phyloP scores from a whole-genome alignment of 2,113 vertebrate genomes.

The Galeopterus variegatus region DNA sequence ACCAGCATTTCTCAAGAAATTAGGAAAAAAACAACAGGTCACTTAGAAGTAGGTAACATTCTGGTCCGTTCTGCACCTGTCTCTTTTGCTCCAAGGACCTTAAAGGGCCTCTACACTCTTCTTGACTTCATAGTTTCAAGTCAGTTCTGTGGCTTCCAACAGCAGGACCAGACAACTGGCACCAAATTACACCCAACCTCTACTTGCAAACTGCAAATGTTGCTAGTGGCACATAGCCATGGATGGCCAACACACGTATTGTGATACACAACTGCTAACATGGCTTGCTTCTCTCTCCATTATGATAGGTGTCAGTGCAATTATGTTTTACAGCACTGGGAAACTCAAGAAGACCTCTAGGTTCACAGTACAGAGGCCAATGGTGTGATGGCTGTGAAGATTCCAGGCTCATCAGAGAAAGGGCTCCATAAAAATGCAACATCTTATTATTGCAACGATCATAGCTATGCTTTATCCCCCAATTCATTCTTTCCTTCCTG shows the following conservation, averaged over 20 bases:
- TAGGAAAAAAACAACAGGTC: background rate
- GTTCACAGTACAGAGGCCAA: background rate
- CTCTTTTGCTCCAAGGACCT: background rate
- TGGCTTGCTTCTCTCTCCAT: background rate
- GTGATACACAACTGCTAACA: background rate
- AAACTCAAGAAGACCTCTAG: background rate
- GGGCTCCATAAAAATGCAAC: constrained; percentile 40
- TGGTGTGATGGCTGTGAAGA: background rate
- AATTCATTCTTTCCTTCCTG: constrained; percentile 81
- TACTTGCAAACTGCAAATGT: background rate
- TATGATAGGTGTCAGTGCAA: background rate
- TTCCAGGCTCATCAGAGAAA: constrained; percentile 2
- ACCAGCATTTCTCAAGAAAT: constrained; percentile 56
- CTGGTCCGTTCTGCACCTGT: background rate
- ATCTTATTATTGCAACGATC: background rate
- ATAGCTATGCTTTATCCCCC: constrained; percentile 67
- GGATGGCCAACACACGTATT: background rate
- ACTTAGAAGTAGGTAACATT: background rate
- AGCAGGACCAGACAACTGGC: background rate
- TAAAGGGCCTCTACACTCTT: background rate
- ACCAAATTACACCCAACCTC: background rate
- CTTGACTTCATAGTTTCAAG: background rate
- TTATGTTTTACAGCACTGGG: background rate
- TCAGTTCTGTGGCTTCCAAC: background rate
- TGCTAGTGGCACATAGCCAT: background rate